Evolutionary conservation across 2,797 vertebrate species (phyloP), one percentile per base, ranked within the genome.

Genomic region (Leucoraja ocellata): DNA sequence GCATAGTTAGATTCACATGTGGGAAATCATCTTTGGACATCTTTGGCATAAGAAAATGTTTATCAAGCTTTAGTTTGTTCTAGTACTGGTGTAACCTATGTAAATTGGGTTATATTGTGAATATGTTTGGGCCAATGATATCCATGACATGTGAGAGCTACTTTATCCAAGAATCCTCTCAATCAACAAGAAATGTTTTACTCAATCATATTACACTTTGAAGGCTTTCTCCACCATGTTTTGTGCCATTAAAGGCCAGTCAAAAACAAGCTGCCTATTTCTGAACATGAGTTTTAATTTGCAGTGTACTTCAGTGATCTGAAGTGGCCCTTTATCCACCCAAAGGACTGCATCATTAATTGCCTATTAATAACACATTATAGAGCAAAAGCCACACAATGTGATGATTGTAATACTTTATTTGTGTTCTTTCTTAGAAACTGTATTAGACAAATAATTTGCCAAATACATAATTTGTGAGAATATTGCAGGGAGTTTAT

Each of bases 261-360:
- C 90, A n/a, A 92, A 92, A 76, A 74, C 90, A 92, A 92, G 36
- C 90, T 92, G 90, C 90, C 73, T 76, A 39, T 92, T 92, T 92
- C 68, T 92, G 76, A 92, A 92, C 90, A 92, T 92, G 74, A 39
- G 36, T 92, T 92, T 92, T 76, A 54, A 92, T 92, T 92, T 92
- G 90, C 90, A 92, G 39, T 58, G 23, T 23, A 92, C 90, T 92
- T 92, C 71, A 92, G 23, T 92, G 90, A 54, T 92, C 68, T 76
- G 90, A 74, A 92, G 90, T 54, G 39, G 71, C 90, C 90, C 76
- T 76, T 28, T 71, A 74, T 71, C 84, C 71, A 28, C 46, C 71
- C 76, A 71, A 54, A 74, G 39, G 71, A 54, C 71, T 91, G 36
- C 68, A 73, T 91, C 88, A 91, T 92, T 92, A 92, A 92, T 92